A percentile compares a stretch with the other conserved stretches of the same genome.
Evolutionary conservation across 2,113 vertebrate species (phyloP).

Genomic region (Fukomys damarensis): DNA sequence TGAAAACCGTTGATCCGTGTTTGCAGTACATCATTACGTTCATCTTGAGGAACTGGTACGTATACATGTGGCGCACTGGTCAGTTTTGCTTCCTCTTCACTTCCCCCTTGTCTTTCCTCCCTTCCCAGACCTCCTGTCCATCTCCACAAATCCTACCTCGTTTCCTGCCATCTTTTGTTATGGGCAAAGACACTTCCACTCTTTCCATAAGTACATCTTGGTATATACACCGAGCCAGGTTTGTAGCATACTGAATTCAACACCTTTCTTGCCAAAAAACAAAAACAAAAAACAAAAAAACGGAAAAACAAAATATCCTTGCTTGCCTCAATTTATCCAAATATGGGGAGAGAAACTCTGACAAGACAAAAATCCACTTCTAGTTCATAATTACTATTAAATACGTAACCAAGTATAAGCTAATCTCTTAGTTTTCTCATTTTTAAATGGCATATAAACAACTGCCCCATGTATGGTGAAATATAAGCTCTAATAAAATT

Average conservation of each 20-base stretch:
- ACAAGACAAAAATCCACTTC: neutral
- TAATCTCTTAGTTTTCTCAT: slow-evolving; percentile 9
- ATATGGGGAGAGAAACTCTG: neutral
- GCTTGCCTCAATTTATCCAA: neutral
- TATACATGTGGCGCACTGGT: neutral
- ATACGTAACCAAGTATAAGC: neutral
- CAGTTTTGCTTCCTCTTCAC: neutral
- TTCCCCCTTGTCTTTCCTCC: neutral
- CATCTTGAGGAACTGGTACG: neutral
- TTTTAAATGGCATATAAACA: neutral
- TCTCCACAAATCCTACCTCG: neutral
- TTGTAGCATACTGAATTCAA: neutral
- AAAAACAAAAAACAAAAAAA: no score
- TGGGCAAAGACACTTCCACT: neutral
- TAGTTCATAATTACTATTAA: neutral
- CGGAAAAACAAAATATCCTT: neutral
- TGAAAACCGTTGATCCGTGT: neutral
- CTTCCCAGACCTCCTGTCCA: neutral
- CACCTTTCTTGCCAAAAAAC: neutral
- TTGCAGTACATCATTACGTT: neutral
- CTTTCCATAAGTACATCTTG: neutral
- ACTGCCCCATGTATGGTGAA: neutral
- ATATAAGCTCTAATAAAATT: neutral
- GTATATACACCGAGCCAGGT: neutral
- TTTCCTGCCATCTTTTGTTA: neutral